Evolutionary conservation across 2,797 vertebrate genomes (phyloP).

Genomic region (Oreonectes daqikongensis): DNA sequence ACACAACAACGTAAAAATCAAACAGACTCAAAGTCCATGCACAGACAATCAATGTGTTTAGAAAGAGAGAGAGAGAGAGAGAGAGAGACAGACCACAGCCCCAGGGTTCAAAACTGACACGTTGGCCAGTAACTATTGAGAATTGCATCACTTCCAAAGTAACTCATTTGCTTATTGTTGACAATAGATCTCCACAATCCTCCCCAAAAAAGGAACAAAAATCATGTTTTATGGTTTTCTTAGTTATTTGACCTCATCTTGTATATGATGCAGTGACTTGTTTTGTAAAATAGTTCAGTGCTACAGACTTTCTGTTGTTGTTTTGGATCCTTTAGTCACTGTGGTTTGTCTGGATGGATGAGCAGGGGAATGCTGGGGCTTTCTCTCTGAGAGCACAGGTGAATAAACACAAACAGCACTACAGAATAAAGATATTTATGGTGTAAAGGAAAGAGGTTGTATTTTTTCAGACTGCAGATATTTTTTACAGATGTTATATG

Average conservation of each 20-base stretch:
- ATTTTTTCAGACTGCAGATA: conserved; percentile 79
- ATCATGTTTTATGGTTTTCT: not conserved
- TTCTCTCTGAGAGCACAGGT: conserved; percentile 63
- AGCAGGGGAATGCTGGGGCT: conserved; percentile 26
- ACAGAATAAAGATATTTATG: conserved; percentile 73
- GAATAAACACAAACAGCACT: conserved; percentile 66
- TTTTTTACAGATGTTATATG: conserved; percentile 76
- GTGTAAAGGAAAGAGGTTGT: conserved; percentile 77
- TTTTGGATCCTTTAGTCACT: conserved; percentile 21
- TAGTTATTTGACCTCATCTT: not conserved
- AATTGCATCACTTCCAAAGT: no score
- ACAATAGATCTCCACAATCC: not conserved
- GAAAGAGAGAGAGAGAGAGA: conserved; percentile 23
- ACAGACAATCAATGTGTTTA: conserved; percentile 77
- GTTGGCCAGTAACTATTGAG: no score
- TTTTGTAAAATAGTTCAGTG: not conserved
- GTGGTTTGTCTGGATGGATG: not conserved
- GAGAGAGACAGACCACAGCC: conserved; percentile 36
- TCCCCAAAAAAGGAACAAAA: not conserved
- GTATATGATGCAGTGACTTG: not conserved
- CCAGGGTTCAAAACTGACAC: conserved; percentile 31
- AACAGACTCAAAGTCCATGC: conserved; percentile 75
- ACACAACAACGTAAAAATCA: conserved; percentile 60
- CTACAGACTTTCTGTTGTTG: no score
- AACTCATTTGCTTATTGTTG: no score